These are phyloP conservation scores for Ibycter americanus DNA, from an alignment of 2,797 vertebrate genomes.

Conservation along the genomic window DNA sequence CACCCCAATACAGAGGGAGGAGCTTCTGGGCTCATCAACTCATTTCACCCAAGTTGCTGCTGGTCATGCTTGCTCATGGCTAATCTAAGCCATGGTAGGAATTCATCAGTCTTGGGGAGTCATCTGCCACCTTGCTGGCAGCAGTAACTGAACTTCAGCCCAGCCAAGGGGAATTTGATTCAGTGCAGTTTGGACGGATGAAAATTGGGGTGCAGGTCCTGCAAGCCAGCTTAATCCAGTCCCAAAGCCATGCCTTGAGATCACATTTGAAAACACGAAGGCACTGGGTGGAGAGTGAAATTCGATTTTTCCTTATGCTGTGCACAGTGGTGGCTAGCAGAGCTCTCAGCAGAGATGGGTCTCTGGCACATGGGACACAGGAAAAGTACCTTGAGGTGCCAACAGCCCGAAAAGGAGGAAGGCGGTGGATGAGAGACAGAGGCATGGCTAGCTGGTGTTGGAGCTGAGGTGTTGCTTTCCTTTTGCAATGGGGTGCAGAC, in stretches of 20 bases:
- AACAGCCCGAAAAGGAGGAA: background rate
- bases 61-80: background rate
- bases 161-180: background rate
- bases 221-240: background rate
- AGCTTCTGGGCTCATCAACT: background rate
- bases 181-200: background rate
- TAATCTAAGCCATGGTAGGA: background rate
- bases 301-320: background rate
- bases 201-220: background rate
- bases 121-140: background rate
- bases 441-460: background rate
- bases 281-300: background rate
- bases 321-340: background rate
- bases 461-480: background rate
- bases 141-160: background rate
- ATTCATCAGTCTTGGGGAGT: background rate
- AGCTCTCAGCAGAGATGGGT: background rate
- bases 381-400: background rate
- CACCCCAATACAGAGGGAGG: background rate
- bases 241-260: background rate
- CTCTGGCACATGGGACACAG: background rate
- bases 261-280: background rate
- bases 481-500: background rate
- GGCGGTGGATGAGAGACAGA: background rate
- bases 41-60: background rate